phyloP scores from a whole-genome alignment of 2,797 vertebrate genomes.

The Benthosema pterotum region DNA sequence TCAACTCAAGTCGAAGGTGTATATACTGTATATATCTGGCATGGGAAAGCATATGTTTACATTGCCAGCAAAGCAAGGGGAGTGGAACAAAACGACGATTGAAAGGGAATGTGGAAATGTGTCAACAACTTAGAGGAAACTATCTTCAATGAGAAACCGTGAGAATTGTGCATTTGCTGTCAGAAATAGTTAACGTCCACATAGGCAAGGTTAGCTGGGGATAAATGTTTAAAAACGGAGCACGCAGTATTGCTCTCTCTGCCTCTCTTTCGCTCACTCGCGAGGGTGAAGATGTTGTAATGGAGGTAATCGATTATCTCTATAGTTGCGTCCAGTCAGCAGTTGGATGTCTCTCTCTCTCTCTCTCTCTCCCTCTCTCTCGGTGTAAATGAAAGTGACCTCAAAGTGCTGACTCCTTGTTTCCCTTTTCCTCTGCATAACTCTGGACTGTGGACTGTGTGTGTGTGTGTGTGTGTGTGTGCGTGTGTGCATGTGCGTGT shows the following conservation, averaged over 20 bases:
- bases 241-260: neutral
- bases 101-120: too few species aligned
- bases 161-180: too few species aligned
- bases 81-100: too few species aligned
- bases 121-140: too few species aligned
- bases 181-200: too few species aligned
- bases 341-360: neutral
- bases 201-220: too few species aligned
- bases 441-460: neutral
- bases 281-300: neutral
- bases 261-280: neutral
- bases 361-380: constrained; percentile 4
- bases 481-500: constrained; percentile 17
- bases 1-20: too few species aligned
- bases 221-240: too few species aligned
- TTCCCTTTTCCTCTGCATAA: constrained; percentile 9
- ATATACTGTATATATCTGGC: too few species aligned
- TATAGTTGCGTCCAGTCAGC: neutral
- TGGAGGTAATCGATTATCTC: neutral
- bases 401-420: constrained; percentile 12
- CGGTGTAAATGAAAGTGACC: neutral
- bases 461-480: constrained; percentile 14
- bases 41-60: too few species aligned
- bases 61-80: too few species aligned
- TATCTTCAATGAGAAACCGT: too few species aligned